Percentiles rank a stretch among this genome's conserved stretches.
phyloP scores from a whole-genome alignment of 2,888 invertebrate genomes.

The Watsonalla cultraria region DNA sequence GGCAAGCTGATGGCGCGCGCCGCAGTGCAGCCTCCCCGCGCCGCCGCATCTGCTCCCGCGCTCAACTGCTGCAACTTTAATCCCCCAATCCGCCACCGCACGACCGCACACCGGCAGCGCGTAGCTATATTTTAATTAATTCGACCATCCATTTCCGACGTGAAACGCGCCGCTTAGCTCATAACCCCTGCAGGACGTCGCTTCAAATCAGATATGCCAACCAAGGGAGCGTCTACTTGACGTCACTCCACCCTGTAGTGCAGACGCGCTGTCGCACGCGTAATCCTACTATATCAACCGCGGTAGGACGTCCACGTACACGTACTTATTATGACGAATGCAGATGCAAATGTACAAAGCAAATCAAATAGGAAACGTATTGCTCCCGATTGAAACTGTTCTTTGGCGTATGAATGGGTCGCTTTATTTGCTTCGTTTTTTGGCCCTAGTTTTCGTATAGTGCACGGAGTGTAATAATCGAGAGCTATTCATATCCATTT shows the following conservation, averaged over 20 bases:
- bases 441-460: constrained; percentile 40
- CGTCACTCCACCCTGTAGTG: constrained; percentile 16
- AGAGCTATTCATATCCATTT: constrained; percentile 44
- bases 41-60: constrained; percentile 54
- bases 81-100: constrained; percentile 66
- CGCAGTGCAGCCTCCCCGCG: constrained; percentile 40
- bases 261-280: constrained; percentile 12
- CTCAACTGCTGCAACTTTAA: constrained; percentile 69
- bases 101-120: constrained; percentile 61
- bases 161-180: constrained; percentile 57
- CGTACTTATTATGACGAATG: constrained; percentile 21
- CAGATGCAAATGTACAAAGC: constrained; percentile 9
- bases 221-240: constrained; percentile 32
- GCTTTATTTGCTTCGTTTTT: constrained; percentile 32
- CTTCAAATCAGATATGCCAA: constrained; percentile 29
- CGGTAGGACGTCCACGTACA: constrained; percentile 12
- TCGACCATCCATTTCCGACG: constrained; percentile 65
- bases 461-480: constrained; percentile 45
- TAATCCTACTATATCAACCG: constrained; percentile 19
- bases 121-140: constrained; percentile 76
- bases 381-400: constrained; percentile 38
- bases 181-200: constrained; percentile 40
- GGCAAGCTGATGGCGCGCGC: constrained; percentile 52
- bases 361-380: no score
- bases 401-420: constrained; percentile 59